phyloP scores from a whole-genome alignment of 2,888 invertebrate species.

The Eucriotettix oculatus region DNA sequence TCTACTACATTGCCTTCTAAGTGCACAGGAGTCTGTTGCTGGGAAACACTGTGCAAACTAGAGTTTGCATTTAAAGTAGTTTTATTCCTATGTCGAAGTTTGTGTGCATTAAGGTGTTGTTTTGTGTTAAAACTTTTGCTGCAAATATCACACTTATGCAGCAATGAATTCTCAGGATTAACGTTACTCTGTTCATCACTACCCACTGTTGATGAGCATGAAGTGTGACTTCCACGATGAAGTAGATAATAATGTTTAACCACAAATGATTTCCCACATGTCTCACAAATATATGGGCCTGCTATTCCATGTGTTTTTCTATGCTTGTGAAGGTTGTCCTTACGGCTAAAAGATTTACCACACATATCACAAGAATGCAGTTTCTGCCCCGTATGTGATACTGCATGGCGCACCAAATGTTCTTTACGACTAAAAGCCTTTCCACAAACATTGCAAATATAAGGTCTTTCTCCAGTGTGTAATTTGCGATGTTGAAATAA shows the following conservation, averaged over 20 bases:
- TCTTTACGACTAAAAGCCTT: slow-evolving; percentile 53
- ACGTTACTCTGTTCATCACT: slow-evolving; percentile 1
- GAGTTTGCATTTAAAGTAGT: not conserved
- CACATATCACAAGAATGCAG: slow-evolving; percentile 45
- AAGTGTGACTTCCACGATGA: slow-evolving; percentile 27
- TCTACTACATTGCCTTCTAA: not conserved
- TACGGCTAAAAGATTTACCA: slow-evolving; percentile 33
- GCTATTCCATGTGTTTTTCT: slow-evolving; percentile 39
- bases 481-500: slow-evolving; percentile 29
- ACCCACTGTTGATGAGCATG: not conserved
- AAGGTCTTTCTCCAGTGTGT: slow-evolving; percentile 35
- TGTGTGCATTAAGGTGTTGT: slow-evolving; percentile 43
- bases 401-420: slow-evolving; percentile 41
- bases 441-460: slow-evolving; percentile 43
- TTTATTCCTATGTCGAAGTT: slow-evolving; percentile 28
- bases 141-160: slow-evolving; percentile 42
- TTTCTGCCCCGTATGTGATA: slow-evolving; percentile 49
- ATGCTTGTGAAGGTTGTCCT: slow-evolving; percentile 41
- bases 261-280: slow-evolving; percentile 46
- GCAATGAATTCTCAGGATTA: slow-evolving; percentile 13
- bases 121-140: slow-evolving; percentile 38
- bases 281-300: slow-evolving; percentile 42
- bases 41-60: not conserved
- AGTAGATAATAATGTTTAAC: slow-evolving; percentile 48
- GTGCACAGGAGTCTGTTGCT: not conserved